Percentiles rank a stretch among this genome's conserved stretches.
Conservation (phyloP, 1,140 invertebrate species). For the Pogonognathellus flavescens region DNA sequence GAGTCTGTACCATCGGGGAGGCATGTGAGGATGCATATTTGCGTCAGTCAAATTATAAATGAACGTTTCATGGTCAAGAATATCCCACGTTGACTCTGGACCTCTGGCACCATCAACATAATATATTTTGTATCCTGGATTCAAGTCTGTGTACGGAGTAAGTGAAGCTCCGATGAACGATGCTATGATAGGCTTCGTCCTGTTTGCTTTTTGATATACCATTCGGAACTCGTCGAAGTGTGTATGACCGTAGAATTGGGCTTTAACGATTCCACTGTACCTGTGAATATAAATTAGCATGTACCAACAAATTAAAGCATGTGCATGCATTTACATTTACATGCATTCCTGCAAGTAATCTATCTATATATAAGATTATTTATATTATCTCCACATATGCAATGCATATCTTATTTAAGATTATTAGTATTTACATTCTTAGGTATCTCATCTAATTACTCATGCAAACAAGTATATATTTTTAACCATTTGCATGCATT, state of each 20-base stretch:
- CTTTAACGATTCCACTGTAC: constrained; percentile 56
- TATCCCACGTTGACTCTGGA: constrained; percentile 55
- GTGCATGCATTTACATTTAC: no score
- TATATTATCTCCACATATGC: no score
- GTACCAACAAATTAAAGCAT: background rate
- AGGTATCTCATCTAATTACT: no score
- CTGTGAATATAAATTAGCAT: constrained; percentile 10
- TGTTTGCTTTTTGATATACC: constrained; percentile 66
- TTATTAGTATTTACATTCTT: no score
- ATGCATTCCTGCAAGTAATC: no score
- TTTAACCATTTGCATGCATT: no score
- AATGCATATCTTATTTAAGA: no score
- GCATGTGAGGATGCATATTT: constrained; percentile 69
- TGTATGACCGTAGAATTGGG: constrained; percentile 71
- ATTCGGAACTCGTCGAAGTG: constrained; percentile 71
- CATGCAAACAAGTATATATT: no score
- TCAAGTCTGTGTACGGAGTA: constrained; percentile 72
- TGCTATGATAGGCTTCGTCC: constrained; percentile 49
- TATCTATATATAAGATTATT: no score
- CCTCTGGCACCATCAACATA: constrained; percentile 73
- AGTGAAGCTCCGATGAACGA: constrained; percentile 74
- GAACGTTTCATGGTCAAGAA: constrained; percentile 76
- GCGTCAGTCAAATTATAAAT: constrained; percentile 74
- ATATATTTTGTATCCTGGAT: constrained; percentile 78
- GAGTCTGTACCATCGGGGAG: constrained; percentile 70